Base-by-base conservation (phyloP, 2,888 invertebrate genomes). In the Lasius fuliginosus region DNA sequence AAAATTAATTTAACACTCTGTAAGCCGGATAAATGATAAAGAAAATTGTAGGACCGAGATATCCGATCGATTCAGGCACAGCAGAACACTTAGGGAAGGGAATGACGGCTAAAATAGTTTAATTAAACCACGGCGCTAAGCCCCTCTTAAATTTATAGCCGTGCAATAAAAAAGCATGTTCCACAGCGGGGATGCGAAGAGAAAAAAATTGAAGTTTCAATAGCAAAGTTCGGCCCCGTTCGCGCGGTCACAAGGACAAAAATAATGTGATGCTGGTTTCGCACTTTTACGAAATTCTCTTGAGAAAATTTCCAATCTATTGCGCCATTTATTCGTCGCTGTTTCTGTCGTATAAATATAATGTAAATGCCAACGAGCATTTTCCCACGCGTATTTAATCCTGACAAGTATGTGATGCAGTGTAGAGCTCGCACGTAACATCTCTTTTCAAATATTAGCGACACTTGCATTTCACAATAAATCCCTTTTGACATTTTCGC, bases 61-160 rank as follows among this genome's bases (percentile, higher is more conserved):
- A 62, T 68, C 36, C 60, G 58, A 89, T 89, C 87, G 90, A 89
- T 89, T 82, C 73, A 60, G 42, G 68, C 67, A 42, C 60, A 46
- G 60, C 77, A 60, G 71, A 83, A 79, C 79, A 49, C 82, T 77
- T 81, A 84, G 82, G 82, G 68, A 74, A 85, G 71, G 86, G 76
- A 90, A 88, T 90, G 88, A 87, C 85, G 89, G 89, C 84, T 87
- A 87, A 88, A 87, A 91, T 89, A 91, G 91, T 93, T 93, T 93
- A 92, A 93, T 93, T 93, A 93, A 93, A 92, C 91, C 91, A 88
- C 90, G 82, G 89, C 85, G 87, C 87, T 90, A 91, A 92, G 90
- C 90, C 89, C 90, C 86, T 81, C 83, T 82, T 87, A 87, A 91
- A 90, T 92, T 91, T 91, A 91, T 90, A 76, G 91, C 81, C 82